Percentiles rank a stretch among this genome's conserved stretches.
Evolutionary conservation across 1,140 invertebrate genomes (phyloP).

Genomic region (Lordiphosa collinella): DNA sequence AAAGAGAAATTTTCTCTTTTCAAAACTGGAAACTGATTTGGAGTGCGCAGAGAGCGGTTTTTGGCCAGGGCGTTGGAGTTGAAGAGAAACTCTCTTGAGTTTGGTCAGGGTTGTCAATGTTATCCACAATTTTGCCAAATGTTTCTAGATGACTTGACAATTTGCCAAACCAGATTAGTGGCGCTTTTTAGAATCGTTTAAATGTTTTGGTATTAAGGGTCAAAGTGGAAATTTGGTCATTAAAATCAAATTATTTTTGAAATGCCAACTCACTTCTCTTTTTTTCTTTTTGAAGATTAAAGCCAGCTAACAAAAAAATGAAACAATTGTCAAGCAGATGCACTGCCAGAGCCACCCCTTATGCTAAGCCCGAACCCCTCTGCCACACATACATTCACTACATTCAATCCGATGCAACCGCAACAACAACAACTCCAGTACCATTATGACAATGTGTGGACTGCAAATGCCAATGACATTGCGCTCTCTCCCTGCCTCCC

Average conservation of each 20-base stretch:
- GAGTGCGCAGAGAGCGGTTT: slow-evolving; percentile 47
- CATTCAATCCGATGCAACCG: slow-evolving; percentile 25
- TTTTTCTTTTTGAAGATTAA: background rate
- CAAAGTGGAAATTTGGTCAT: slow-evolving; percentile 18
- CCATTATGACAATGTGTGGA: slow-evolving; percentile 40
- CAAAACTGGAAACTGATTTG: slow-evolving; percentile 27
- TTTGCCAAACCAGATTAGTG: slow-evolving; percentile 61
- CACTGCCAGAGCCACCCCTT: slow-evolving; percentile 43
- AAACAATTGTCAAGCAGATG: slow-evolving; percentile 60
- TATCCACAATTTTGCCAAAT: slow-evolving; percentile 1
- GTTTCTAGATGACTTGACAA: slow-evolving; percentile 47
- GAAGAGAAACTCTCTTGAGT: too few species aligned
- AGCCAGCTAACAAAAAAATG: slow-evolving; percentile 18
- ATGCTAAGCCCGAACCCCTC: slow-evolving; percentile 36
- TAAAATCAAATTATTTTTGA: background rate
- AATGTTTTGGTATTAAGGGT: slow-evolving; percentile 8
- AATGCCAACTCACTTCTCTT: too few species aligned
- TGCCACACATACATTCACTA: slow-evolving; percentile 10
- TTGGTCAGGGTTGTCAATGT: background rate
- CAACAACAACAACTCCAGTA: slow-evolving; percentile 25
- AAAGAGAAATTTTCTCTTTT: slow-evolving; percentile 17
- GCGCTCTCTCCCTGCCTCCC: slow-evolving; percentile 10
- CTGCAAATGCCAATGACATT: slow-evolving; percentile 64
- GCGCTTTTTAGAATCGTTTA: slow-evolving; percentile 52
- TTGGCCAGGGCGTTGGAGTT: background rate